A percentile compares a stretch with the other conserved stretches of the same genome.
These are phyloP conservation scores for Enteromius thamalakanensis DNA, from an alignment of 2,797 vertebrate genomes.

Conservation along the genomic window DNA sequence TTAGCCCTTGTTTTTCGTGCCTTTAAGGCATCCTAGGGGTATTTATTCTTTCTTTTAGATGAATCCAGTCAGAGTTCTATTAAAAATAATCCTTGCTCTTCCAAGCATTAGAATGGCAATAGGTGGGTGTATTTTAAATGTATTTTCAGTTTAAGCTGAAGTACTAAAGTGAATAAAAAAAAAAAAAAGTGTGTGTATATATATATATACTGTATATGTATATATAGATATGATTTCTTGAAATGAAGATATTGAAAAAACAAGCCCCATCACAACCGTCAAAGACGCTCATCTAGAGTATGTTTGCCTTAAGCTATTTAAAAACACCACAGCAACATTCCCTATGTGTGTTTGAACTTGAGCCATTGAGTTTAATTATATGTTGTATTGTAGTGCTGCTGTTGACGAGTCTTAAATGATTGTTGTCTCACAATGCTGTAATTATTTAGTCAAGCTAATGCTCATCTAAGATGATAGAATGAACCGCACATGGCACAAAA, in stretches of 20 bases:
- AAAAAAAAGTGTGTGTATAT: background rate
- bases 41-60: too few relatives aligned
- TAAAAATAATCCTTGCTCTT: too few relatives aligned
- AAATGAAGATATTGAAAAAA: background rate
- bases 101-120: too few relatives aligned
- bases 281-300: background rate
- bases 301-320: conserved; percentile 1
- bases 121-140: too few relatives aligned
- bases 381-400: background rate
- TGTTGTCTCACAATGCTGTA: conserved; percentile 23
- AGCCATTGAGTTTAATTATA: background rate
- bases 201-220: background rate
- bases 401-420: background rate
- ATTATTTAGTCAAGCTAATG: conserved; percentile 1
- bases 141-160: background rate
- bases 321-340: background rate
- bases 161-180: background rate
- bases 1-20: too few relatives aligned
- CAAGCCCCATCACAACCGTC: background rate
- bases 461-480: background rate
- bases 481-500: background rate
- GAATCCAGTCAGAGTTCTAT: too few relatives aligned
- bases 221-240: background rate
- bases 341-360: background rate
- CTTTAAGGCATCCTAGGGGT: too few relatives aligned